Conservation (phyloP, 2,888 invertebrate species). For the Sarcophaga subvicina region DNA sequence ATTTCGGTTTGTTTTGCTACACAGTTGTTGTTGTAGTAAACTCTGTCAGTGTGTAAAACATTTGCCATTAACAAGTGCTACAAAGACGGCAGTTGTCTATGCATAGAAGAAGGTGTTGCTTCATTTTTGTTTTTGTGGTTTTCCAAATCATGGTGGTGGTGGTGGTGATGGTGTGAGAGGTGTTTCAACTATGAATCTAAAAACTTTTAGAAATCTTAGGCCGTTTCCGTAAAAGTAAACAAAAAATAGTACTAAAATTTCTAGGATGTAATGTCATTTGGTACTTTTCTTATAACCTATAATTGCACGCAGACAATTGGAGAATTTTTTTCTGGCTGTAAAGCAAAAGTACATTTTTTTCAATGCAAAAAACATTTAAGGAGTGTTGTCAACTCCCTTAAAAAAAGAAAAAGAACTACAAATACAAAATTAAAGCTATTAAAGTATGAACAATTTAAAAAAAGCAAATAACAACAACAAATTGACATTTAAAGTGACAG, state of each 20-base stretch:
- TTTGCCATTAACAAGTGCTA: neutral
- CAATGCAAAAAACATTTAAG: constrained; percentile 7
- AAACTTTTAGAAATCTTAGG: too few relatives aligned
- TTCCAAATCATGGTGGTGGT: neutral
- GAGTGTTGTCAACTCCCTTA: neutral
- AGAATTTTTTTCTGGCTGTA: neutral
- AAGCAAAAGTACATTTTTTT: neutral
- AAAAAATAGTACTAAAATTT: too few relatives aligned
- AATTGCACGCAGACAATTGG: too few relatives aligned
- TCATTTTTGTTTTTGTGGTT: neutral
- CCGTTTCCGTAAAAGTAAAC: too few relatives aligned
- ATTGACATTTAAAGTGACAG: constrained; percentile 77
- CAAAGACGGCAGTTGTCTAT: neutral
- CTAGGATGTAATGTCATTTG: too few relatives aligned
- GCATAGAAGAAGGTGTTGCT: neutral
- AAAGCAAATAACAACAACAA: constrained; percentile 60
- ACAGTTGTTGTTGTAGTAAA: neutral
- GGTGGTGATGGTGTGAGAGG: neutral
- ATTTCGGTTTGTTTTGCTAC: neutral
- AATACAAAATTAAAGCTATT: constrained; percentile 15
- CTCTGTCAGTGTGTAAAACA: neutral
- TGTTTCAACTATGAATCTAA: neutral
- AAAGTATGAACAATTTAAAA: neutral
- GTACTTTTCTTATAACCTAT: too few relatives aligned
- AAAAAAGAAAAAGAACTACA: neutral